Evolutionary conservation across 2,797 vertebrate species (phyloP).

Genomic region (Crocodylus rhombifer): DNA sequence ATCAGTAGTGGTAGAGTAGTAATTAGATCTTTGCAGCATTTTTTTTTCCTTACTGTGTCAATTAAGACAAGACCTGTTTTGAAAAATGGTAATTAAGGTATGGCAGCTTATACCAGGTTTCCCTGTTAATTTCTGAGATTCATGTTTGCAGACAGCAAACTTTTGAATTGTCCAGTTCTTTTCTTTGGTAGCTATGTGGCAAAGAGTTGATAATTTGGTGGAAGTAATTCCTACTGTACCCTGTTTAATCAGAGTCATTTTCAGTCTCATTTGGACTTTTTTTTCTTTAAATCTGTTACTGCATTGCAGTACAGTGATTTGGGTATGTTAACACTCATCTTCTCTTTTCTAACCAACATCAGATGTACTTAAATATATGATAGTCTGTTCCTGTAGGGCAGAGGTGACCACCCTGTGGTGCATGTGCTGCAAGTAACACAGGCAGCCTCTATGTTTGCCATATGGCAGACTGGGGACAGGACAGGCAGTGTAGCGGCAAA

Average conservation of each 20-base stretch:
- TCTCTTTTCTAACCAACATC: not conserved
- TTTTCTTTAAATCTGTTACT: not conserved
- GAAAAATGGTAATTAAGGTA: not conserved
- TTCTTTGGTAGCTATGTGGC: not conserved
- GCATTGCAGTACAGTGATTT: not conserved
- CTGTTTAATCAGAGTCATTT: not conserved
- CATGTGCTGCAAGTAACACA: too few species aligned
- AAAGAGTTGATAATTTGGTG: not conserved
- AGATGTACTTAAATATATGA: not conserved
- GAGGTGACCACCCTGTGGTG: too few species aligned
- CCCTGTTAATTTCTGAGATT: constrained; percentile 8
- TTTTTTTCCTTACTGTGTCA: not conserved
- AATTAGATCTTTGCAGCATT: not conserved
- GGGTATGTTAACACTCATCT: not conserved
- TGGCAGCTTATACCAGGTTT: constrained; percentile 6
- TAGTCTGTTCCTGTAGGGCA: not conserved
- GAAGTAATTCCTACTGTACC: not conserved
- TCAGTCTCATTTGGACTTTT: not conserved
- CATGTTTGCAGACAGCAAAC: not conserved
- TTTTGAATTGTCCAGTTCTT: not conserved
- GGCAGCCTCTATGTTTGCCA: too few species aligned
- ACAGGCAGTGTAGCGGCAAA: too few species aligned
- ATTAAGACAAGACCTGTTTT: constrained; percentile 6
- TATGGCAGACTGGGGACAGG: too few species aligned
- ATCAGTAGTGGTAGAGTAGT: not conserved